Evolutionary conservation across 1,140 invertebrate genomes (phyloP).

Genomic region (Zaprionus tsacasi): DNA sequence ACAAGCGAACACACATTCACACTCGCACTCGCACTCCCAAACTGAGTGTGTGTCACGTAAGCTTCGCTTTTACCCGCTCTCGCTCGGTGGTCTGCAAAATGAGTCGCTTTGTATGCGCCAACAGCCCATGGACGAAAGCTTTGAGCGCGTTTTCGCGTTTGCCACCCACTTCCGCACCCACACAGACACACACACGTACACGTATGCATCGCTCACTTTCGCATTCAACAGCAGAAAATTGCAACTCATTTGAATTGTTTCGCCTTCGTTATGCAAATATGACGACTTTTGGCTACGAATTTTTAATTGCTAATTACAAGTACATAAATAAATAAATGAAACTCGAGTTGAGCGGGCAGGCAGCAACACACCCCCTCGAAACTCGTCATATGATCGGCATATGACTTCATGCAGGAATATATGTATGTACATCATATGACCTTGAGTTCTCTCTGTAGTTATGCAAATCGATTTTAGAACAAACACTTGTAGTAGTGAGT

Average conservation of each 20-base stretch:
- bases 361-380: slow-evolving; percentile 12
- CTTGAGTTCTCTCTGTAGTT: neutral
- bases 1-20: neutral
- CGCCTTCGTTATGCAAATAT: slow-evolving; percentile 74
- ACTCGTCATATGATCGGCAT: neutral
- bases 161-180: slow-evolving; percentile 63
- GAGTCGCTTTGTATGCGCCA: slow-evolving; percentile 73
- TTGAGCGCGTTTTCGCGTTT: slow-evolving; percentile 46
- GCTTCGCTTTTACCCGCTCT: slow-evolving; percentile 31
- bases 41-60: slow-evolving; percentile 48
- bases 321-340: slow-evolving; percentile 47
- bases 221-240: slow-evolving; percentile 59
- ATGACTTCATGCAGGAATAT: slow-evolving; percentile 9
- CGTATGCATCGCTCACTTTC: slow-evolving; percentile 31
- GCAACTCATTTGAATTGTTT: slow-evolving; percentile 73
- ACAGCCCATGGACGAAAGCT: slow-evolving; percentile 45
- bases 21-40: slow-evolving; percentile 13
- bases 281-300: slow-evolving; percentile 55
- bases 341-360: neutral
- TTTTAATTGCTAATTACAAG: slow-evolving; percentile 75
- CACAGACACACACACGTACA: slow-evolving; percentile 10
- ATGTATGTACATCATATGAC: slow-evolving; percentile 9
- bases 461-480: slow-evolving; percentile 7
- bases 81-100: slow-evolving; percentile 52
- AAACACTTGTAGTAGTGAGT: neutral